phyloP scores from a whole-genome alignment of 2,888 invertebrate species.

The Oithona nana region DNA sequence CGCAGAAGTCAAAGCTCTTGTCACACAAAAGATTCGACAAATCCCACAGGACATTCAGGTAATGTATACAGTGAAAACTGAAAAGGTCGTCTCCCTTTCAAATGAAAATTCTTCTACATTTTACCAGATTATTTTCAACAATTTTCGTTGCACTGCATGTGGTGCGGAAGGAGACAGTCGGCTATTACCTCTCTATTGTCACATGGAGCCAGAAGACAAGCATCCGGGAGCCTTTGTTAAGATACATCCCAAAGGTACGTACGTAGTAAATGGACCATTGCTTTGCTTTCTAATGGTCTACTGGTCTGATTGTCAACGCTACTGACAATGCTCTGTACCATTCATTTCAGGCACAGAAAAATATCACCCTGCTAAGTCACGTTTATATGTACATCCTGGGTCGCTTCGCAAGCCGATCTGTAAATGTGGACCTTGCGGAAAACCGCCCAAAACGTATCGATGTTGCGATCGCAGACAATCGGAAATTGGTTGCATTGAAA shows the following conservation, averaged over 20 bases:
- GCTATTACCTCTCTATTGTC: constrained; percentile 8
- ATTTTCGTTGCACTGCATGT: not conserved
- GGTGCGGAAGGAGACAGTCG: constrained; percentile 9
- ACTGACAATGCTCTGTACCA: no score
- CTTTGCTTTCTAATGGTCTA: no score
- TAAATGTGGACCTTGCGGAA: not conserved
- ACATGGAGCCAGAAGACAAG: not conserved
- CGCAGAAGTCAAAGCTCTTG: not conserved
- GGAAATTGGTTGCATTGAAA: constrained; percentile 1
- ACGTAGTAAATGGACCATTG: no score
- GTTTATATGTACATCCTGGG: not conserved
- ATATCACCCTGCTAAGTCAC: not conserved
- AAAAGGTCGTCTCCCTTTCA: not conserved
- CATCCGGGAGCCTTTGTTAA: not conserved
- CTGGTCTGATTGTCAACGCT: no score
- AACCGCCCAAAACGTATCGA: not conserved
- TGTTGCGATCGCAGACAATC: not conserved
- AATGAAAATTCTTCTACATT: not conserved
- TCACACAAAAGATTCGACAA: not conserved
- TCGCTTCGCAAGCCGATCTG: not conserved
- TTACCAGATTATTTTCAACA: constrained; percentile 1
- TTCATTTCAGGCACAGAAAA: no score
- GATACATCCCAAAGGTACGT: no score
- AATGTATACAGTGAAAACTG: no score
- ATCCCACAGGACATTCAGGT: not conserved